Evolutionary conservation across 2,797 vertebrate genomes (phyloP), one percentile per base, ranked within the genome.

Genomic region (Dermochelys coriacea): DNA sequence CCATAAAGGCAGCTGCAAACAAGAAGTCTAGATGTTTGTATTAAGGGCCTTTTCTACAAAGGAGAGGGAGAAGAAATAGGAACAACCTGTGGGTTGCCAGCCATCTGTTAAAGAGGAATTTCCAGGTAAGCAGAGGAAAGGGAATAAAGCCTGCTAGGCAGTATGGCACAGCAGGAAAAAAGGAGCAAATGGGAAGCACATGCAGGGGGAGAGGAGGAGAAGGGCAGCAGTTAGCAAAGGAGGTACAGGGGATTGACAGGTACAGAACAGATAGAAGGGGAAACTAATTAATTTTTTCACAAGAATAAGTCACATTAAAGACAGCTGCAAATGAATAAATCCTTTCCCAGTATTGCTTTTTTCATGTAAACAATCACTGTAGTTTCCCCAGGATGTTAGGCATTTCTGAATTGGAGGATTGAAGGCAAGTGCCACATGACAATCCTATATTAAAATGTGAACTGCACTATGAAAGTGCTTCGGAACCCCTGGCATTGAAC

Each of bases 381-480:
- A 84, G 37, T 81, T 89, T 8, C 82, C 77, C 18, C 41, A 84
- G 25, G 83, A 74, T 23, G 68, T 12, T 4, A 45, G 68, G 12
- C 23, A 89, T 50, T 18, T 64, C 31, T 64, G 31, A 64, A n/a
- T 64, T 64, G 31, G 59, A n/a, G 59, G 31, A 64, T 8, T 82
- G 77, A 93, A 91, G 37, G 12, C 88, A 89, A 94, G 92, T 89
- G 1, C 6, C 41, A n/a, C 27, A 4, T 31, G 83, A 82, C 68
- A 87, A 49, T 85, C 52, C 8, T 90, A 89, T 80, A 87, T 93
- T 83, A 96, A 91, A 12, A 81, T 21, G 11, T 52, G 27, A 19
- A 71, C 84, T 64, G 37, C 78, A 29, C 18, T 94, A 37, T 34
- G 29, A 64, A 93, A 93, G 71, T 87, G 57, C 27, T 92, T 95